Conservation (phyloP, 2,113 vertebrate genomes). For the Varanus komodoensis region DNA sequence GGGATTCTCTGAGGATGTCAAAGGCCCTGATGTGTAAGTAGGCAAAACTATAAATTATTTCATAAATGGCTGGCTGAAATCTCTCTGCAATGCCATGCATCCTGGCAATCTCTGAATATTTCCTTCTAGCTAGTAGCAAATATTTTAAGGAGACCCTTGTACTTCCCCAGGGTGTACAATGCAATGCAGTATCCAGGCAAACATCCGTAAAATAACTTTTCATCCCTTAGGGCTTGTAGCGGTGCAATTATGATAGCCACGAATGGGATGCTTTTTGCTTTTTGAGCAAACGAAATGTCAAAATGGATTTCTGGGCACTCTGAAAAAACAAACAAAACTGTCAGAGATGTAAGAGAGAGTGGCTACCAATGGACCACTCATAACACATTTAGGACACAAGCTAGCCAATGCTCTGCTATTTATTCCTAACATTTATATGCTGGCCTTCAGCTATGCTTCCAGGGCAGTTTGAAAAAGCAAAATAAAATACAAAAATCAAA, state of each 20-base stretch:
- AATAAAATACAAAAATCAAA: not conserved
- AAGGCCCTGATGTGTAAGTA: not conserved
- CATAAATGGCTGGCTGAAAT: conserved; percentile 27
- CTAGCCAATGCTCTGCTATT: not conserved
- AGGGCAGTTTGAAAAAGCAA: not conserved
- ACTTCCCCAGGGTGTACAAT: conserved; percentile 30
- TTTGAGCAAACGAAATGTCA: conserved; percentile 13
- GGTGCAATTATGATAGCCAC: conserved; percentile 34
- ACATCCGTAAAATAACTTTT: conserved; percentile 2
- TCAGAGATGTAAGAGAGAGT: not conserved
- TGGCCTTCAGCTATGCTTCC: not conserved
- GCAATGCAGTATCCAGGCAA: conserved; percentile 21
- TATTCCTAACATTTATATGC: not conserved
- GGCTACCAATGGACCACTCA: not conserved
- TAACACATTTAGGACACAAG: not conserved
- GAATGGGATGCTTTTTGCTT: conserved; percentile 40
- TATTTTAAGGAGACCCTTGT: conserved; percentile 7
- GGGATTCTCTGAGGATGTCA: not conserved
- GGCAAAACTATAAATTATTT: not conserved
- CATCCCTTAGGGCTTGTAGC: conserved; percentile 21
- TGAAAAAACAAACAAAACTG: not conserved
- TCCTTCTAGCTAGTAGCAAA: conserved; percentile 2
- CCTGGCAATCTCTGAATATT: conserved; percentile 2
- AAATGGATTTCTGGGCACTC: not conserved
- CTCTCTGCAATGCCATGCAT: not conserved